A percentile compares a stretch with the other conserved stretches of the same genome.
Conservation (phyloP, 2,888 invertebrate species). For the Eremobia ochroleuca region DNA sequence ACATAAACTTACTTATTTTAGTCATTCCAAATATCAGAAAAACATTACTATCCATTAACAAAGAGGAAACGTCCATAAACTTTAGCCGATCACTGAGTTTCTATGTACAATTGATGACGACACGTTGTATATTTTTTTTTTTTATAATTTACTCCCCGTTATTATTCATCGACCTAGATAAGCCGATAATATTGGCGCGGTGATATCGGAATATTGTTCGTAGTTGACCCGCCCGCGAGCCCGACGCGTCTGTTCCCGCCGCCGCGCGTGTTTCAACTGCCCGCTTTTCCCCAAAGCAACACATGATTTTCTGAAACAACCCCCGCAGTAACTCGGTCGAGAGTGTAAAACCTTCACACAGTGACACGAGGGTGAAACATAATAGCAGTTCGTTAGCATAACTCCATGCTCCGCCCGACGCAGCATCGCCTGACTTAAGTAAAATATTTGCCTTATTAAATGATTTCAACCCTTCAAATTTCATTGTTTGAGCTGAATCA, state of each 20-base stretch:
- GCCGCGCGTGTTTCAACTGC: slow-evolving; percentile 76
- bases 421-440: slow-evolving; percentile 79
- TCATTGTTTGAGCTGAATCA: slow-evolving; percentile 73
- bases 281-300: slow-evolving; percentile 85
- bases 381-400: slow-evolving; percentile 90
- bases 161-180: slow-evolving; percentile 77
- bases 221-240: slow-evolving; percentile 42
- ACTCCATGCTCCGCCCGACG: slow-evolving; percentile 74
- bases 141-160: slow-evolving; percentile 73
- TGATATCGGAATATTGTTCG: slow-evolving; percentile 68
- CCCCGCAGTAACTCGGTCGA: slow-evolving; percentile 88
- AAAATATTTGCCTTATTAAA: slow-evolving; percentile 87
- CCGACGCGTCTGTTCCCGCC: slow-evolving; percentile 75
- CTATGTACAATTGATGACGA: slow-evolving; percentile 63
- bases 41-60: slow-evolving; percentile 81
- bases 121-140: slow-evolving; percentile 70
- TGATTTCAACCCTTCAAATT: slow-evolving; percentile 77
- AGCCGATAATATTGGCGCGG: slow-evolving; percentile 69
- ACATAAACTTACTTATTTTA: slow-evolving; percentile 83
- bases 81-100: slow-evolving; percentile 67
- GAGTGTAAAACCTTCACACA: slow-evolving; percentile 90
- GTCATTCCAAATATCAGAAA: slow-evolving; percentile 86
- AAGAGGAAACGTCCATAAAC: slow-evolving; percentile 67
- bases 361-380: slow-evolving; percentile 88
- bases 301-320: slow-evolving; percentile 88